Evolutionary conservation across 2,797 vertebrate genomes (phyloP).

Genomic region (Mionectes olivaceus): DNA sequence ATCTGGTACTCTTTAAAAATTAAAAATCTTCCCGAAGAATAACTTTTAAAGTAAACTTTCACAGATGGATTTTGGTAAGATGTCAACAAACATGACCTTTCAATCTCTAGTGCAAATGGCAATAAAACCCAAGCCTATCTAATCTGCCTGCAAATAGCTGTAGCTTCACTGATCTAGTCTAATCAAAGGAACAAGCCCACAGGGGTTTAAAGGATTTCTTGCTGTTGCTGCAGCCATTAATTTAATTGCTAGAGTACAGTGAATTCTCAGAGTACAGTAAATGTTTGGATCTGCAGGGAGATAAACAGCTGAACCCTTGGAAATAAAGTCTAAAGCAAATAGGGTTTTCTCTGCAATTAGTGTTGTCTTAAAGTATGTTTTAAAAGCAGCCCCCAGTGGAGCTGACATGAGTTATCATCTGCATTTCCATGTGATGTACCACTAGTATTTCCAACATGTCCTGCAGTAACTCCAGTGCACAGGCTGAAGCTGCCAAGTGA

Average conservation of each 20-base stretch:
- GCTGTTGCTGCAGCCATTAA: constrained; percentile 72
- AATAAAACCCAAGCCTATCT: constrained; percentile 68
- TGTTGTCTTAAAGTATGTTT: constrained; percentile 58
- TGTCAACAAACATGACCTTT: constrained; percentile 74
- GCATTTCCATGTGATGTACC: background rate
- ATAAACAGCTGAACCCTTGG: constrained; percentile 64
- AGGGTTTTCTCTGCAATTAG: constrained; percentile 65
- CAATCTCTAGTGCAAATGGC: constrained; percentile 65
- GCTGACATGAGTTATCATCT: constrained; percentile 25
- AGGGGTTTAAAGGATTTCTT: constrained; percentile 75
- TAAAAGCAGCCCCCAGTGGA: constrained; percentile 36
- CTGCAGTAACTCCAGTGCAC: background rate
- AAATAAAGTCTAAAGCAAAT: constrained; percentile 59
- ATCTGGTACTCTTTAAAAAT: constrained; percentile 43
- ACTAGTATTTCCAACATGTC: background rate
- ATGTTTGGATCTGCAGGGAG: constrained; percentile 68
- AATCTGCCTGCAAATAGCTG: constrained; percentile 78
- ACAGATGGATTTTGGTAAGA: constrained; percentile 64
- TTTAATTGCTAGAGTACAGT: constrained; percentile 77
- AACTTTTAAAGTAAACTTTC: constrained; percentile 67
- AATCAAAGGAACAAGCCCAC: constrained; percentile 78
- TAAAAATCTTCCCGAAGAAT: constrained; percentile 58
- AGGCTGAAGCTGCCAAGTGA: background rate
- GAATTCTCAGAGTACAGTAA: constrained; percentile 72
- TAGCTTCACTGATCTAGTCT: constrained; percentile 75